phyloP scores from a whole-genome alignment of 2,888 invertebrate genomes.

The Hylaea fasciaria region DNA sequence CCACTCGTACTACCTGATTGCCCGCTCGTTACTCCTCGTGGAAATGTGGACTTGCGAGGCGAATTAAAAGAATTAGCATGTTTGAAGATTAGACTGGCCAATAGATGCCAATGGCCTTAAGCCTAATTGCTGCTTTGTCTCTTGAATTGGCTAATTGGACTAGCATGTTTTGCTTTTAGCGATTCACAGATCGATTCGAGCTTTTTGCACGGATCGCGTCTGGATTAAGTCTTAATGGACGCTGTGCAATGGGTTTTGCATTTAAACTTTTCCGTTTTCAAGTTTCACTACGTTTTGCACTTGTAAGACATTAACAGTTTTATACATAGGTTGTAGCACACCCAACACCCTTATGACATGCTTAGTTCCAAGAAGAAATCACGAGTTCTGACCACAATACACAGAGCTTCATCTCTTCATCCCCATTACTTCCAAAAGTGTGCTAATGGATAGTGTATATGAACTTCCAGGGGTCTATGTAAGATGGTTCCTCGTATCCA shows the following conservation, averaged over 20 bases:
- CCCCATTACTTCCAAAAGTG: slow-evolving; percentile 40
- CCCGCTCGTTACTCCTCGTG: slow-evolving; percentile 47
- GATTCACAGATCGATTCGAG: slow-evolving; percentile 43
- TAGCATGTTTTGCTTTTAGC: slow-evolving; percentile 46
- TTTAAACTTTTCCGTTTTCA: not conserved
- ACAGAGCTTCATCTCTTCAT: slow-evolving; percentile 47
- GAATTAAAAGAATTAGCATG: slow-evolving; percentile 49
- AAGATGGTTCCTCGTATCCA: slow-evolving; percentile 68
- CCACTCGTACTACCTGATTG: slow-evolving; percentile 45
- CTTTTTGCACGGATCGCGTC: slow-evolving; percentile 11
- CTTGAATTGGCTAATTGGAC: slow-evolving; percentile 51
- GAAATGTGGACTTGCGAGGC: slow-evolving; percentile 47
- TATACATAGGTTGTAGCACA: slow-evolving; percentile 46
- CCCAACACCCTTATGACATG: slow-evolving; percentile 46
- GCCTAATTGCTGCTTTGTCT: slow-evolving; percentile 56
- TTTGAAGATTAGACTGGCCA: slow-evolving; percentile 43
- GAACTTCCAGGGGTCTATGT: slow-evolving; percentile 59
- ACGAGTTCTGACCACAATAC: slow-evolving; percentile 52
- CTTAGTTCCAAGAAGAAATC: slow-evolving; percentile 51
- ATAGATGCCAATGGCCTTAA: slow-evolving; percentile 43
- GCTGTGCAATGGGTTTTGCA: not conserved
- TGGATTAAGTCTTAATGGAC: slow-evolving; percentile 4
- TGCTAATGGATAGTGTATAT: slow-evolving; percentile 59
- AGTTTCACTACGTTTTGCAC: not conserved
- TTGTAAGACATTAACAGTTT: not conserved